Percentiles rank a stretch among this genome's conserved stretches.
phyloP scores from a whole-genome alignment of 92 coral and sea anemone species.

The Metridium senile region DNA sequence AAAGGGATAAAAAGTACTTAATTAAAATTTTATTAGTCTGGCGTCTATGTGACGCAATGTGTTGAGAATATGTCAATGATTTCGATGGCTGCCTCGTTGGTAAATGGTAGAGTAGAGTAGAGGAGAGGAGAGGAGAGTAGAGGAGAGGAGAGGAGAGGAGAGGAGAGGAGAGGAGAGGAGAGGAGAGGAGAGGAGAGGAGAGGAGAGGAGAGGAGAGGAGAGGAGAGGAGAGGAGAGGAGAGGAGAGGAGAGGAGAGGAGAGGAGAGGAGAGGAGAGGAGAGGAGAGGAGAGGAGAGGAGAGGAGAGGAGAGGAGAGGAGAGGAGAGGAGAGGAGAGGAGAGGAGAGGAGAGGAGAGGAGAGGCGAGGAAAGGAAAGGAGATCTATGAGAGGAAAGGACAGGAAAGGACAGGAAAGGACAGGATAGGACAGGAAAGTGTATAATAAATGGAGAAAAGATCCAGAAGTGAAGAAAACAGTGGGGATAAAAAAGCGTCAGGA shows the following conservation, averaged over 20 bases:
- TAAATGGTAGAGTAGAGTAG: too few species aligned
- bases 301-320: background rate
- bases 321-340: background rate
- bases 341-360: background rate
- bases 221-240: background rate
- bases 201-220: background rate
- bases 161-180: background rate
- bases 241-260: background rate
- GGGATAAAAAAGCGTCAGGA: background rate
- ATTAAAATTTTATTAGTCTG: background rate
- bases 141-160: background rate
- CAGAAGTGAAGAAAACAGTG: background rate
- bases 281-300: background rate
- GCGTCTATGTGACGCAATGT: background rate
- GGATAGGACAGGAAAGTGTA: background rate
- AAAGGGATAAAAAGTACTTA: background rate
- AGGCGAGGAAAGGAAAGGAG: background rate
- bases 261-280: background rate
- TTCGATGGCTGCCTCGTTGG: background rate
- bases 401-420: background rate
- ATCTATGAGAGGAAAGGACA: background rate
- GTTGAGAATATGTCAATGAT: too few species aligned
- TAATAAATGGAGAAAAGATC: background rate
- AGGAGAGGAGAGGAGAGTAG: background rate
- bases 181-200: background rate